Percentiles rank a stretch among this genome's conserved stretches.
phyloP scores from a whole-genome alignment of 2,113 vertebrate species.

The Callospermophilus lateralis region DNA sequence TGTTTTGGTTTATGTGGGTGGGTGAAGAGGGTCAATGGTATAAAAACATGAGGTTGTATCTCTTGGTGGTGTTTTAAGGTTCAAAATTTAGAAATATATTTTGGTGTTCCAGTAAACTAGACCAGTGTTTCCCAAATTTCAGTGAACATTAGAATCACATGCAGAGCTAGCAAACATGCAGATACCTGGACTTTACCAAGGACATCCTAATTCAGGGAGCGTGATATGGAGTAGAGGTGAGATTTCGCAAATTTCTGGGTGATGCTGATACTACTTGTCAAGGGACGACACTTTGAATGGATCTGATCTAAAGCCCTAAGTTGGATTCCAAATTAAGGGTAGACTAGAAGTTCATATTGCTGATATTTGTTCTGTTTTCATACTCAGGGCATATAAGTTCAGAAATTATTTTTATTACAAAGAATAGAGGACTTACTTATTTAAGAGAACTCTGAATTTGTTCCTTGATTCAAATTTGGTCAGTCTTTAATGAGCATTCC shows the following conservation, averaged over 20 bases:
- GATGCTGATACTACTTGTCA: not conserved
- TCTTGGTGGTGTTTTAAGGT: slow-evolving; percentile 21
- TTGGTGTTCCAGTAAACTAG: not conserved
- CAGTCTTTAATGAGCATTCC: not conserved
- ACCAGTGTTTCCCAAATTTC: slow-evolving; percentile 29
- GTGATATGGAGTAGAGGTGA: not conserved
- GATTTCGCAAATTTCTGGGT: not conserved
- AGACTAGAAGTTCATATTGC: not conserved
- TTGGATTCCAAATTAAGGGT: not conserved
- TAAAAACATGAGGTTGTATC: not conserved
- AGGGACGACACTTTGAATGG: slow-evolving; percentile 1
- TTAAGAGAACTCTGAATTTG: slow-evolving; percentile 45
- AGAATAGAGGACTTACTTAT: not conserved
- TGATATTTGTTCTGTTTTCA: slow-evolving; percentile 62
- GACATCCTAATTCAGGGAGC: not conserved
- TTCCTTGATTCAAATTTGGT: slow-evolving; percentile 37
- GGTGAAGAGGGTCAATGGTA: not conserved
- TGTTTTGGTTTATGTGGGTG: not conserved
- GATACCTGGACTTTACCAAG: not conserved
- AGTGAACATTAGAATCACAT: not conserved
- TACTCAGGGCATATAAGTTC: not conserved
- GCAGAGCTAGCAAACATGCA: not conserved
- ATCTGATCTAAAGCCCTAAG: not conserved
- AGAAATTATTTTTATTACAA: slow-evolving; percentile 25
- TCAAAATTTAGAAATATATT: slow-evolving; percentile 8